Evolutionary conservation across 2,888 invertebrate species (phyloP), one percentile per base, ranked within the genome.

Genomic region (Bellardia bayeri): DNA sequence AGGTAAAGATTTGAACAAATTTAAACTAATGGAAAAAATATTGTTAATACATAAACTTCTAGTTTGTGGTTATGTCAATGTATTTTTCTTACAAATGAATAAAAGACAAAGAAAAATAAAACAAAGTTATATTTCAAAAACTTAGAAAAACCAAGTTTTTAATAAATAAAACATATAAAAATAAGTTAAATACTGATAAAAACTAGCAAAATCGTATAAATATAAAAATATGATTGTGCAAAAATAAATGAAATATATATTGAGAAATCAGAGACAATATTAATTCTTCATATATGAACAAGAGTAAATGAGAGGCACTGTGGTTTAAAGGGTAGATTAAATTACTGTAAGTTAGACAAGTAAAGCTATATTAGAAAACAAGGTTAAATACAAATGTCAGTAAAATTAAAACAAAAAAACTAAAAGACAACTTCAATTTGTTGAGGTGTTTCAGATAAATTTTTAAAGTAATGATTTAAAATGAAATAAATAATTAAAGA

Each of bases 311-410:
- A 66, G 83, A 64, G 5, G 42, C 30, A 37, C 0, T 49, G 2
- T n/a, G 7, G 13, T 63, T 11, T 14, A 40, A 30, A 66, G 51
- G 13, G 40, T 82, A 13, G 4, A 33, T 63, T 42, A 23, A 61
- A 2, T 56, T 75, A 11, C 4, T 37, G 58, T 51, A 40, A 49
- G 64, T 45, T 74, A 69, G 75, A 87, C 40, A n/a, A 63, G 71
- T 8, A 51, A 11, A 51, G 11, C 42, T 66, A 66, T 74, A 78
- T 63, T 49, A 5, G 1, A 11, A 82, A 82, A 82, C 78, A 87
- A 87, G 87, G 87, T 87, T 87, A 85, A 85, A 79, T 49, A 74
- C 45, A 87, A 82, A 85, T 82, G 84, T 85, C 84, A 87, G 68
- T 79, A 33, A 71, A 82, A 64, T 61, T 78, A 56, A 54, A 71